Evolutionary conservation across 1,140 invertebrate species (phyloP).

Genomic region (Musca domestica): DNA sequence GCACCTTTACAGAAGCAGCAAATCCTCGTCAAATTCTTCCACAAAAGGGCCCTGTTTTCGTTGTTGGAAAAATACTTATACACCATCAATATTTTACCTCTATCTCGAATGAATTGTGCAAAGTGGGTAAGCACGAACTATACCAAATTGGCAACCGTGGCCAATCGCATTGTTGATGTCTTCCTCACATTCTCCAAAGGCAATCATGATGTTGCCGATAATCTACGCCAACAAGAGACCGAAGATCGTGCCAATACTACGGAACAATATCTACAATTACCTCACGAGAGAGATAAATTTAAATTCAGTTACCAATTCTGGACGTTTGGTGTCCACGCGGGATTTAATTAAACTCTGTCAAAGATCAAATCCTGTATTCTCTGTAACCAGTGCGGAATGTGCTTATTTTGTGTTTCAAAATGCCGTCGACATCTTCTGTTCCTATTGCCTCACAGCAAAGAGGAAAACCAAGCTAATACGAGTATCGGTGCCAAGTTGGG

Average conservation of each 20-base stretch:
- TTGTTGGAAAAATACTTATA: constrained; percentile 80
- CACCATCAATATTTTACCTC: constrained; percentile 76
- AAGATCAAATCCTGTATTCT: constrained; percentile 71
- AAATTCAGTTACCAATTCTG: constrained; percentile 41
- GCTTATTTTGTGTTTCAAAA: constrained; percentile 81
- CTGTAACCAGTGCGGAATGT: constrained; percentile 71
- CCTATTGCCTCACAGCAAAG: constrained; percentile 58
- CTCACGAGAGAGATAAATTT: constrained; percentile 40
- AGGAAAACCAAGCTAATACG: constrained; percentile 66
- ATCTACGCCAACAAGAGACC: constrained; percentile 53
- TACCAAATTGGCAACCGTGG: constrained; percentile 71
- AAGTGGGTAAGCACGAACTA: constrained; percentile 68
- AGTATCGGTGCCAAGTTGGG: constrained; percentile 79
- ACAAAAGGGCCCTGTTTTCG: constrained; percentile 64
- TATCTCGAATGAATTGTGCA: constrained; percentile 72
- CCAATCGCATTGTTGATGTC: constrained; percentile 76
- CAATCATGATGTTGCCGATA: constrained; percentile 56
- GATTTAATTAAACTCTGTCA: constrained; percentile 93
- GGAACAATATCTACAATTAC: constrained; percentile 41
- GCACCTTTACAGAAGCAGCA: constrained; percentile 57
- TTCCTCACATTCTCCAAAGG: constrained; percentile 78
- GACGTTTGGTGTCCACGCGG: constrained; percentile 72
- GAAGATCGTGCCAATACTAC: constrained; percentile 43
- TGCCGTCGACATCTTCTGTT: constrained; percentile 88
- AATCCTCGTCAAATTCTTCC: constrained; percentile 53